Evolutionary conservation across 2,888 invertebrate genomes (phyloP).

Genomic region (Mesorhabditis belari): DNA sequence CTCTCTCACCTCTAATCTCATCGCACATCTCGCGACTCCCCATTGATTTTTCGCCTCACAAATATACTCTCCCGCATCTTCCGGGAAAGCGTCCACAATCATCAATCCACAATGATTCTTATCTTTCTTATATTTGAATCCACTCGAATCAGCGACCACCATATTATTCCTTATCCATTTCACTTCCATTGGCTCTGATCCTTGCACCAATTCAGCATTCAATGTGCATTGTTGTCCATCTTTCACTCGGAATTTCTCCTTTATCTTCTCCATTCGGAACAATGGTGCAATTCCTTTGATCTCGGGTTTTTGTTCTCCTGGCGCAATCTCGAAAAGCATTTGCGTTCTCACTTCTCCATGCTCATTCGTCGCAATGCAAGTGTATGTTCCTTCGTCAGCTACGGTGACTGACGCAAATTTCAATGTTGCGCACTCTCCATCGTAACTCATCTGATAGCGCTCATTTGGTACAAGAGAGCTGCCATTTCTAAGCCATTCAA

Average conservation of each 20-base stretch:
- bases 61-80: conserved; percentile 62
- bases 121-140: too few species aligned
- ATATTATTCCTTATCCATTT: conserved; percentile 47
- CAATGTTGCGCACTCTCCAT: conserved; percentile 51
- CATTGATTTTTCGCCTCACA: conserved; percentile 34
- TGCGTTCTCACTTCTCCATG: conserved; percentile 70
- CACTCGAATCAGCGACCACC: too few species aligned
- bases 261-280: neutral
- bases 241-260: neutral
- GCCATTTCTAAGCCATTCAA: conserved; percentile 46
- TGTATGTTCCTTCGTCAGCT: conserved; percentile 63
- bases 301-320: neutral
- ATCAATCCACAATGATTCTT: conserved; percentile 19
- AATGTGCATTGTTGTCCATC: conserved; percentile 7
- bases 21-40: conserved; percentile 27
- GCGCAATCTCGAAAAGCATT: conserved; percentile 7
- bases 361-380: conserved; percentile 68
- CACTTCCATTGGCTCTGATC: conserved; percentile 47
- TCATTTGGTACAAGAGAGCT: conserved; percentile 37
- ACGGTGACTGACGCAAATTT: conserved; percentile 16
- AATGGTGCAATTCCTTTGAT: neutral
- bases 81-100: conserved; percentile 52
- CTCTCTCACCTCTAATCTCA: conserved; percentile 33
- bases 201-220: conserved; percentile 31
- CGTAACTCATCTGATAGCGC: conserved; percentile 44